These are phyloP conservation scores for Scortum barcoo DNA, from an alignment of 2,113 vertebrate genomes.

Conservation along the genomic window DNA sequence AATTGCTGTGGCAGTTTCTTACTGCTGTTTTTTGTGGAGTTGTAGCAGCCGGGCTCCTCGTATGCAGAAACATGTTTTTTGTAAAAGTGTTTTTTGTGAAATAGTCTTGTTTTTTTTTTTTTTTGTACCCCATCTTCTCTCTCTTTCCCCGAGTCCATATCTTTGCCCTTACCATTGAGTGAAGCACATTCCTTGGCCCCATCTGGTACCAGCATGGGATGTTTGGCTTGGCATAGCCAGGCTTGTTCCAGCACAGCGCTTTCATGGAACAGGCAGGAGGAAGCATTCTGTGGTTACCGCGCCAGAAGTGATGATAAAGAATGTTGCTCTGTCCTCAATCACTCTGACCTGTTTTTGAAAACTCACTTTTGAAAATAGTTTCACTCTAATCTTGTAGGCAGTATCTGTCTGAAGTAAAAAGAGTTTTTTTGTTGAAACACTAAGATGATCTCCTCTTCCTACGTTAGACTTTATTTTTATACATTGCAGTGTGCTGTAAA, in stretches of 20 bases:
- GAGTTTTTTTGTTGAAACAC: no score
- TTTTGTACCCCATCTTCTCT: constrained; percentile 23
- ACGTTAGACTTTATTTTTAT: neutral
- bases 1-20: neutral
- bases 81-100: constrained; percentile 45
- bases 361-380: constrained; percentile 34
- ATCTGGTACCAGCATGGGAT: constrained; percentile 84
- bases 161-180: constrained; percentile 68
- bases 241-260: constrained; percentile 76
- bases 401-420: constrained; percentile 10
- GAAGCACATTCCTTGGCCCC: constrained; percentile 81
- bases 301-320: constrained; percentile 72
- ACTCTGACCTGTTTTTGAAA: constrained; percentile 38
- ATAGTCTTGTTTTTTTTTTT: constrained; percentile 18
- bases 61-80: constrained; percentile 35
- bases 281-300: constrained; percentile 71
- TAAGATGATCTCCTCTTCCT: neutral
- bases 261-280: constrained; percentile 77
- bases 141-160: constrained; percentile 47
- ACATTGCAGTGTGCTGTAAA: neutral
- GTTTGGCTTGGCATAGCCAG: constrained; percentile 81
- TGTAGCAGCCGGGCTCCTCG: constrained; percentile 8
- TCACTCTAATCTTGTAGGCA: neutral
- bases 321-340: constrained; percentile 62
- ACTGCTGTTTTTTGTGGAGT: constrained; percentile 4